phyloP scores from a whole-genome alignment of 53 echinoderm and acorn worm genomes.

The Patiria pectinifera region DNA sequence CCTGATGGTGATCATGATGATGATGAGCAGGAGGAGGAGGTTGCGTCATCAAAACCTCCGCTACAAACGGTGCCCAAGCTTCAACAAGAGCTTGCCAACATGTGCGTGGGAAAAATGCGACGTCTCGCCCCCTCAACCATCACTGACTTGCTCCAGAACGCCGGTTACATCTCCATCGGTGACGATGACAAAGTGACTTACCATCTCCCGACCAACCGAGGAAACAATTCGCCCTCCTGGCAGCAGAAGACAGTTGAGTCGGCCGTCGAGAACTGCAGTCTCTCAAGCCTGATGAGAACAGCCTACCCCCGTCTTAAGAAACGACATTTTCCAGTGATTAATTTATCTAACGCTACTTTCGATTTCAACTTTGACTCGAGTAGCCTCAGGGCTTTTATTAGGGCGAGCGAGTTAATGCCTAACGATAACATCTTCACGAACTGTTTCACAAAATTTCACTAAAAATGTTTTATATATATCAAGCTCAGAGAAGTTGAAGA shows the following conservation, averaged over 20 bases:
- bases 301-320: constrained; percentile 19
- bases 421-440: no score
- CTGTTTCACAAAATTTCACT: no score
- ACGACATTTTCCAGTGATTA: no score
- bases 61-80: neutral
- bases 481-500: no score
- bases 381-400: no score
- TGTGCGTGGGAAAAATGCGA: constrained; percentile 17
- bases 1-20: neutral
- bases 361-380: no score
- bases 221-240: neutral
- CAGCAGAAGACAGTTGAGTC: constrained; percentile 25
- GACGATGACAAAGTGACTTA: neutral
- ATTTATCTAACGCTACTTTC: no score
- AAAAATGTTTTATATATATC: no score
- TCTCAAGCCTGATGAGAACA: constrained; percentile 3
- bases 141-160: neutral
- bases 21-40: neutral
- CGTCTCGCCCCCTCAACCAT: constrained; percentile 13
- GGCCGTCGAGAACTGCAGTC: constrained; percentile 11
- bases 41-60: neutral
- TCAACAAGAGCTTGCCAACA: constrained; percentile 32
- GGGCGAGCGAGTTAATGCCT: no score
- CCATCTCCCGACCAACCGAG: neutral
- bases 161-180: constrained; percentile 10